phyloP scores from a whole-genome alignment of 2,797 vertebrate genomes.

The Paramormyrops hopkinsi region DNA sequence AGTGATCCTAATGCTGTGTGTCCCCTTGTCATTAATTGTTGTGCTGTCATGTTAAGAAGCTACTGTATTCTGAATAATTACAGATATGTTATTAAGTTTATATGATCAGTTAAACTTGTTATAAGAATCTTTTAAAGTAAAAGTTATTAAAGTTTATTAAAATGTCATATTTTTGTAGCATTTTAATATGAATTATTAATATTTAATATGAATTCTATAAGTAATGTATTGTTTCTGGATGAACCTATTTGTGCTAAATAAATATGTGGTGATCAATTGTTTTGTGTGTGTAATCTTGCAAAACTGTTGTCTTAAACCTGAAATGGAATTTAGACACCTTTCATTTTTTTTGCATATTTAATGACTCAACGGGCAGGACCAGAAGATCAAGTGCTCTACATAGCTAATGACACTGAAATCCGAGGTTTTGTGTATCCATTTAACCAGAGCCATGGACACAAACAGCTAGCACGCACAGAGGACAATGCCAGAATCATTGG shows the following conservation, averaged over 20 bases:
- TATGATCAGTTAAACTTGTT: background rate
- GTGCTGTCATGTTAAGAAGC: background rate
- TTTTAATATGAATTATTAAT: background rate
- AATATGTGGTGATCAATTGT: conserved; percentile 25
- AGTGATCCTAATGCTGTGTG: background rate
- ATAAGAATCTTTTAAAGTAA: background rate
- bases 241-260: background rate
- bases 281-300: conserved; percentile 39
- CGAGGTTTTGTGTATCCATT: conserved; percentile 98
- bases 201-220: background rate
- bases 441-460: conserved; percentile 91
- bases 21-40: background rate
- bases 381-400: conserved; percentile 98
- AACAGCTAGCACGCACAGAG: conserved; percentile 90
- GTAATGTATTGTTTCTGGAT: background rate
- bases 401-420: conserved; percentile 99
- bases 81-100: background rate
- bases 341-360: conserved; percentile 53
- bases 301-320: conserved; percentile 48
- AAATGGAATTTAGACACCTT: conserved; percentile 51
- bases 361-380: conserved; percentile 75
- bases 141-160: background rate
- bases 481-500: conserved; percentile 97
- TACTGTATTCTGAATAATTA: background rate
- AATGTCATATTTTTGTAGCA: background rate